These are phyloP conservation scores for Percopsis transmontana DNA, from an alignment of 2,113 vertebrate genomes.

Conservation along the genomic window DNA sequence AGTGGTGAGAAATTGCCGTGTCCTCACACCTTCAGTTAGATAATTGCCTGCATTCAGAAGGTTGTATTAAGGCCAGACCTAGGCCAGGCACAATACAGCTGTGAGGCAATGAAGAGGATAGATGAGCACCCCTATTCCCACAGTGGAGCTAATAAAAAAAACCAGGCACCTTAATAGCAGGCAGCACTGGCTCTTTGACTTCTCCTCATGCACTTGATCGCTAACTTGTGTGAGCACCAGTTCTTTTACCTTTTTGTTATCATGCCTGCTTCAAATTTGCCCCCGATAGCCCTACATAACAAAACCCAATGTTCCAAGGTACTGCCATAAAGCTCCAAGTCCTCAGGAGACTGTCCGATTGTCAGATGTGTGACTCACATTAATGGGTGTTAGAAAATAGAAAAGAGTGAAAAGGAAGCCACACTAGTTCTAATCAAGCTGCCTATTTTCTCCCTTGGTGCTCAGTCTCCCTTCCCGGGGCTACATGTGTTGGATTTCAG, in stretches of 20 bases:
- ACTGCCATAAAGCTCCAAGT: not conserved
- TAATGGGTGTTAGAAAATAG: slow-evolving; percentile 3
- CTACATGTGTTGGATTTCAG: slow-evolving; percentile 31
- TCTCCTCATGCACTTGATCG: not conserved
- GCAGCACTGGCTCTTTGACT: not conserved
- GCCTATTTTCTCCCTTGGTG: not conserved
- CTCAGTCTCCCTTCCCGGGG: not conserved
- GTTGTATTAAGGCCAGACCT: not conserved
- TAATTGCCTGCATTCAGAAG: slow-evolving; percentile 35
- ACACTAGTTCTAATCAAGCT: slow-evolving; percentile 2
- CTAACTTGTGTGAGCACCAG: too few relatives aligned
- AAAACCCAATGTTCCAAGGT: slow-evolving; percentile 2
- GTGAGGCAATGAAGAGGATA: not conserved
- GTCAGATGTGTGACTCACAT: not conserved
- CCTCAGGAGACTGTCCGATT: not conserved
- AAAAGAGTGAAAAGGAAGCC: not conserved
- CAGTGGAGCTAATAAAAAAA: slow-evolving; percentile 14
- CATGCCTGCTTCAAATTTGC: too few relatives aligned
- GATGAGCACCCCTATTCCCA: not conserved
- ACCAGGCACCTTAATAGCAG: slow-evolving; percentile 14
- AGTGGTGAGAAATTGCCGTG: slow-evolving; percentile 28
- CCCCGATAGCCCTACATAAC: not conserved
- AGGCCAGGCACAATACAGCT: slow-evolving; percentile 33
- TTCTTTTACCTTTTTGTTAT: too few relatives aligned
- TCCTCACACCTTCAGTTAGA: slow-evolving; percentile 41